Evolutionary conservation across 1,140 invertebrate genomes (phyloP).

Genomic region (Macrostomum lignano): DNA sequence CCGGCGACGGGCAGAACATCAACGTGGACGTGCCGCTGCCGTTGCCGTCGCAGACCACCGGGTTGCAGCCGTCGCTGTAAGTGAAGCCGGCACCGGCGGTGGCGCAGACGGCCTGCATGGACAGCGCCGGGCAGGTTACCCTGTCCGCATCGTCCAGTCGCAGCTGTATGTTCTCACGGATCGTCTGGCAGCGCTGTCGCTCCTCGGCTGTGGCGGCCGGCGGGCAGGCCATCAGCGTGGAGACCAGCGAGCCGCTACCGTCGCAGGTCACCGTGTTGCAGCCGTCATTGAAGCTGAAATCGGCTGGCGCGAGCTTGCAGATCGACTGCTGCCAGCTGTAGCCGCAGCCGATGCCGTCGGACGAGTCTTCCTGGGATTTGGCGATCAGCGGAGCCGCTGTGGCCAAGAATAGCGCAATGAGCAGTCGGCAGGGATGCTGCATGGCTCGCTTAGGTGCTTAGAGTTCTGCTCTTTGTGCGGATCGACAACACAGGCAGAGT

Average conservation of each 20-base stretch:
- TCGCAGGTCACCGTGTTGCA: conserved; percentile 10
- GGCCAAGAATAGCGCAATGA: too few species aligned
- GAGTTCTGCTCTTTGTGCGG: too few species aligned
- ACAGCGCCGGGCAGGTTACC: conserved; percentile 10
- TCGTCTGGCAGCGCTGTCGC: conserved; percentile 8
- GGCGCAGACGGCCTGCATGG: conserved; percentile 8
- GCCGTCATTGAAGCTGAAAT: conserved; percentile 4
- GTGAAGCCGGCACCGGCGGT: conserved; percentile 3
- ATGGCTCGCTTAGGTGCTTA: too few species aligned
- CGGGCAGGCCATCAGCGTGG: conserved; percentile 8
- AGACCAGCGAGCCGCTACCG: conserved; percentile 6
- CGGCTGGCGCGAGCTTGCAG: conserved; percentile 7
- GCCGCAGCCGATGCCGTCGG: conserved; percentile 11
- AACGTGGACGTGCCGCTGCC: conserved; percentile 7
- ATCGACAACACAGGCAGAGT: too few species aligned
- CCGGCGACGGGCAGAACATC: conserved; percentile 14
- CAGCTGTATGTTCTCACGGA: conserved; percentile 9
- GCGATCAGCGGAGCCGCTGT: too few species aligned
- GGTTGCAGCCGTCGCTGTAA: conserved; percentile 8
- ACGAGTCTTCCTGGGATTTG: too few species aligned
- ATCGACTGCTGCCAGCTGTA: conserved; percentile 15
- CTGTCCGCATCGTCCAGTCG: conserved; percentile 8
- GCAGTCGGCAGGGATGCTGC: too few species aligned
- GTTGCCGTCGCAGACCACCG: conserved; percentile 6
- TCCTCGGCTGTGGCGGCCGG: conserved; percentile 12